Base-by-base conservation (phyloP, 1,140 invertebrate genomes). In the Drosophila ambigua region DNA sequence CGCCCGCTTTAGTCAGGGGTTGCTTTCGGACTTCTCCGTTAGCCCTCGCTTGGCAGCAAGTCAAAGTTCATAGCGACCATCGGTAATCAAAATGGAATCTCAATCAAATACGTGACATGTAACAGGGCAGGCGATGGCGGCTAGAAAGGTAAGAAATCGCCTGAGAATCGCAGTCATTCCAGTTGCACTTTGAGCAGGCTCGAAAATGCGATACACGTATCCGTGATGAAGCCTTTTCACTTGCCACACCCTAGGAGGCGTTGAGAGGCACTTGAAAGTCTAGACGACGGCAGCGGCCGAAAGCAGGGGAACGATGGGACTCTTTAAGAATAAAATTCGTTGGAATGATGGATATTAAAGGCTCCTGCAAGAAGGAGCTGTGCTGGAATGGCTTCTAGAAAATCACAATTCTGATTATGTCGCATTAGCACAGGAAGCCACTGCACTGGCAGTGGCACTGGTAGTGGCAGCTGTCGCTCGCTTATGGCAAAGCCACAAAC, bases 1-100 rank as follows among this genome's bases (percentile, higher is more conserved):
- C 26, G 26, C 26, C 26, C 26, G 1, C 20, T 20, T 20, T 20
- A 20, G 20, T 20, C 20, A 20, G 20, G 1, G 20, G 1, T 20
- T 2, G 4, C 26, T 26, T 5, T 26, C 26, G 1, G 5, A 26
- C 26, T 26, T 2, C 28, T 8, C 1, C 28, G 31, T 9, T 7
- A 3, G 31, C 31, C 31, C 8, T 11, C 35, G 9, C 35, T 35
- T 50, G 49, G 53, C 3, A 39, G n/a, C 24, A 60, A 69, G 59
- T 16, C 71, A 77, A 68, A 69, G 72, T 41, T 57, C 31, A 60
- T 49, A 41, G 43, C 15, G 57, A 28, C 45, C 67, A 59, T 72
- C 72, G 77, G 82, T 81, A 81, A 82, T 73, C 79, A 58, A 77
- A 77, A 81, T 78, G 72, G 74, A 82, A 77, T 82, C 76, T 68